Evolutionary conservation across 1,140 invertebrate species (phyloP).

Genomic region (Sitodiplosis mosellana): DNA sequence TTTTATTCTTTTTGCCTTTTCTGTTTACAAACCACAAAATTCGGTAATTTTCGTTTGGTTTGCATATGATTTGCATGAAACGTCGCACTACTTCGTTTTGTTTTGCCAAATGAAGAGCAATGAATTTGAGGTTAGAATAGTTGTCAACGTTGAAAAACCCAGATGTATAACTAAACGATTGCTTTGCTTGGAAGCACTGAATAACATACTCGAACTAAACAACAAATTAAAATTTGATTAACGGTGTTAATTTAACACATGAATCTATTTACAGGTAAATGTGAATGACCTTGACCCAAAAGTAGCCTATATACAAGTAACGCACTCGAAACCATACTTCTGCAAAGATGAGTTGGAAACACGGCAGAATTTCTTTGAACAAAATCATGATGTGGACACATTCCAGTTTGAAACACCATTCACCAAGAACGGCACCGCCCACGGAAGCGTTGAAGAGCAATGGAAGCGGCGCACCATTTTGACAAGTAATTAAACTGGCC

Average conservation of each 20-base stretch:
- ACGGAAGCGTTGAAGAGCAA: slow-evolving; percentile 69
- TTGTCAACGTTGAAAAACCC: too few species aligned
- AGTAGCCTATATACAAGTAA: slow-evolving; percentile 81
- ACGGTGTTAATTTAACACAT: too few species aligned
- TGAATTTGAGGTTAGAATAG: too few species aligned
- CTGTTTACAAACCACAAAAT: not conserved
- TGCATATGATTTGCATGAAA: too few species aligned
- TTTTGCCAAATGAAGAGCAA: too few species aligned
- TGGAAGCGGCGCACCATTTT: slow-evolving; percentile 73
- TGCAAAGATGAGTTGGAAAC: slow-evolving; percentile 44
- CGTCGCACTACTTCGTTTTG: too few species aligned
- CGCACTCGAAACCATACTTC: slow-evolving; percentile 64
- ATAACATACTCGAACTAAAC: too few species aligned
- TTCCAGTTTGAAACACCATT: slow-evolving; percentile 92
- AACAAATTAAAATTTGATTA: too few species aligned
- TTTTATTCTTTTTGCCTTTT: not conserved
- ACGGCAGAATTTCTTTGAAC: slow-evolving; percentile 60
- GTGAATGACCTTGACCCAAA: slow-evolving; percentile 58
- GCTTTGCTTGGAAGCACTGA: too few species aligned
- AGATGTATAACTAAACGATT: too few species aligned
- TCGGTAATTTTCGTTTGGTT: not conserved
- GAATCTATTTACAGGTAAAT: slow-evolving; percentile 51
- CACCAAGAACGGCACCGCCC: slow-evolving; percentile 59
- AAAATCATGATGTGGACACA: slow-evolving; percentile 65
- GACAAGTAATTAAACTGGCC: slow-evolving; percentile 36